These are phyloP conservation scores for Hapalemur alaotrensis DNA, from an alignment of 2,797 vertebrate genomes.

Conservation along the genomic window DNA sequence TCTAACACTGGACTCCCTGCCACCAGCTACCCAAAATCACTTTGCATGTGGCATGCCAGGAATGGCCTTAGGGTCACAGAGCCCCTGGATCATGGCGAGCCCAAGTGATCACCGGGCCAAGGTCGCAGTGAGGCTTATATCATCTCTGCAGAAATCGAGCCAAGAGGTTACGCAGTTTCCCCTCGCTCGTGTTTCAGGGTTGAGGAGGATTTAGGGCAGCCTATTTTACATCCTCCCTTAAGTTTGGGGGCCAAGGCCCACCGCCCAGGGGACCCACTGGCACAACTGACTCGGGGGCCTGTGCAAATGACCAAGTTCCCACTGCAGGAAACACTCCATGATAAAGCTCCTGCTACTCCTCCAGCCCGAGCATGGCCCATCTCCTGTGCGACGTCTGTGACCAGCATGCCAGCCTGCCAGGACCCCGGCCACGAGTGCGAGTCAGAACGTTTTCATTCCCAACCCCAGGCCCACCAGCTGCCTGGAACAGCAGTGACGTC, in stretches of 20 bases:
- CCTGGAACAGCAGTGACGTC: background rate
- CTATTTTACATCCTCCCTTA: background rate
- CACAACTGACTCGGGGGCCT: background rate
- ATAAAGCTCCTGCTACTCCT: background rate
- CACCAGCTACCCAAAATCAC: background rate
- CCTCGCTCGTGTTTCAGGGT: background rate
- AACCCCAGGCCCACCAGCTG: background rate
- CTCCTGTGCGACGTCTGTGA: background rate
- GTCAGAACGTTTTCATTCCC: background rate
- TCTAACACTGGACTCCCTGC: background rate
- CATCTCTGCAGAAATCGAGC: background rate
- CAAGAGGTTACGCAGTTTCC: background rate
- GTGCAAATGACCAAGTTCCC: background rate
- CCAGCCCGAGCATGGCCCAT: too few species aligned
- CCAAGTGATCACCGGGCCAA: background rate
- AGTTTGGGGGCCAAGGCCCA: background rate
- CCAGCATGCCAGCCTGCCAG: background rate
- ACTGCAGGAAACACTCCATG: background rate
- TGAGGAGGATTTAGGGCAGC: background rate
- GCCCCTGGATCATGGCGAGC: background rate
- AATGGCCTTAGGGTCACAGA: background rate
- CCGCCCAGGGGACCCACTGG: background rate
- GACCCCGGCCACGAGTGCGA: background rate
- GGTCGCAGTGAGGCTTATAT: background rate
- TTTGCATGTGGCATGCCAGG: fast-evolving